Percentiles rank a stretch among this genome's conserved stretches.
Evolutionary conservation across 2,797 vertebrate genomes (phyloP).

Genomic region (Rhinoraja longicauda): DNA sequence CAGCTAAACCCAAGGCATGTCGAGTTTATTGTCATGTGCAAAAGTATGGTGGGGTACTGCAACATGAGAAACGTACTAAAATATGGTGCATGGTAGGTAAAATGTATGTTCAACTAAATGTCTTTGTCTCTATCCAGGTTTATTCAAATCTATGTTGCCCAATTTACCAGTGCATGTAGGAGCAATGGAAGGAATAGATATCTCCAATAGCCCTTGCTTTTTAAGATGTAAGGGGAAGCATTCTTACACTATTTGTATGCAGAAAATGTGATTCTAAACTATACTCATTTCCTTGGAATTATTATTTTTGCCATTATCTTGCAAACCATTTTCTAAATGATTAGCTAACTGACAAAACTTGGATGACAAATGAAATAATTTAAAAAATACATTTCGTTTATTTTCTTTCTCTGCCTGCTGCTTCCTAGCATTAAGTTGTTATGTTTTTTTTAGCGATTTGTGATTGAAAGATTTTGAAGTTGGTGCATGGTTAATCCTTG

Average conservation of each 20-base stretch:
- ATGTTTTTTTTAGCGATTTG: neutral
- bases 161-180: no score
- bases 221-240: neutral
- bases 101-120: no score
- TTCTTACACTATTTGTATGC: neutral
- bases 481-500: neutral
- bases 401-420: neutral
- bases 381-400: neutral
- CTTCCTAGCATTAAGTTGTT: neutral
- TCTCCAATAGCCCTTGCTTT: neutral
- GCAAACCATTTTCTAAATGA: neutral
- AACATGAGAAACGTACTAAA: no score
- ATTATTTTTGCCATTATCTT: neutral
- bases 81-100: no score
- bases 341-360: neutral
- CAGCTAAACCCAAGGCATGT: no score
- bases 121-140: no score
- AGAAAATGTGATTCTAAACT: neutral
- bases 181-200: no score
- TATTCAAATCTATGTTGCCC: no score
- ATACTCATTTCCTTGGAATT: neutral
- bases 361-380: neutral
- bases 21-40: no score
- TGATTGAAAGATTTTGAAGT: neutral
- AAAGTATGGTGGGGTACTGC: no score